These are phyloP conservation scores for Rhadina sibilatrix DNA, from an alignment of 2,113 vertebrate genomes.

Conservation along the genomic window DNA sequence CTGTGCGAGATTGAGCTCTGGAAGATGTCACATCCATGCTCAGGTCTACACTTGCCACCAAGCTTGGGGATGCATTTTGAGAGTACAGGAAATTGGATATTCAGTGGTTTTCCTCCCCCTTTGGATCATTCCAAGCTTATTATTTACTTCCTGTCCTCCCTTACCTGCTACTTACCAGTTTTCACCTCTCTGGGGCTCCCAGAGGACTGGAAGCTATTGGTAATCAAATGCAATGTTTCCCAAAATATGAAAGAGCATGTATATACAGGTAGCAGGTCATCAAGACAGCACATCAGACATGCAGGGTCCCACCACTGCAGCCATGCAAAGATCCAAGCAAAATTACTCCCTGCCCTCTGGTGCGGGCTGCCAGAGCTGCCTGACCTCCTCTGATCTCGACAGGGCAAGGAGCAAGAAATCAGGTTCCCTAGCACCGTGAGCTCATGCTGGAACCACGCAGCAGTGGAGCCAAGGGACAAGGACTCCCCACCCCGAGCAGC, in stretches of 20 bases:
- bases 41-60: background rate
- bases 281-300: background rate
- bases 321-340: background rate
- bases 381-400: background rate
- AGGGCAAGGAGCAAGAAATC: background rate
- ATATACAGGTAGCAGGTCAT: background rate
- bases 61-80: background rate
- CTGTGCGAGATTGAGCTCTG: background rate
- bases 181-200: background rate
- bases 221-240: background rate
- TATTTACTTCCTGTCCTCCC: background rate
- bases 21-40: background rate
- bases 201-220: background rate
- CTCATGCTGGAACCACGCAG: conserved; percentile 19
- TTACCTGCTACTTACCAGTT: background rate
- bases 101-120: background rate
- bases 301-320: background rate
- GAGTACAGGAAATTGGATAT: background rate
- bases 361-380: background rate
- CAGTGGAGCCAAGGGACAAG: conserved; percentile 12
- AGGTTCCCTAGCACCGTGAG: background rate
- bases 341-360: background rate
- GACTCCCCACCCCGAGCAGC: conserved; percentile 50
- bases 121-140: background rate
- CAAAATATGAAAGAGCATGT: background rate